Percentiles rank a stretch among this genome's conserved stretches.
phyloP scores from a whole-genome alignment of 1,140 invertebrate species.

The Drosophila seguyi region DNA sequence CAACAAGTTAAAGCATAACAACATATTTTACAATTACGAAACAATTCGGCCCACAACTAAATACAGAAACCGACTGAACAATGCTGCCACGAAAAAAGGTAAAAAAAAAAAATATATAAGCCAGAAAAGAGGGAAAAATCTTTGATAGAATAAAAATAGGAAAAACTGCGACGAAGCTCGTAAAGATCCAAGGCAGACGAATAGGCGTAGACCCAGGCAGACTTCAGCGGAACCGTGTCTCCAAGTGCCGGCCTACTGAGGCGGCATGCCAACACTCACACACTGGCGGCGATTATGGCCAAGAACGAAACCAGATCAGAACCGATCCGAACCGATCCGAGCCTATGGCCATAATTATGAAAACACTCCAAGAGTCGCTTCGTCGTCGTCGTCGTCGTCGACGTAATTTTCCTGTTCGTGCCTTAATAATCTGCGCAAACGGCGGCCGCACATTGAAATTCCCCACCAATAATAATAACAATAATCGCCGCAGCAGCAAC shows the following conservation, averaged over 20 bases:
- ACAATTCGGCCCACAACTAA: constrained; percentile 75
- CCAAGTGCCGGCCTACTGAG: constrained; percentile 53
- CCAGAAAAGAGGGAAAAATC: constrained; percentile 14
- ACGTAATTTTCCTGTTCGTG: constrained; percentile 65
- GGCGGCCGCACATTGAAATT: constrained; percentile 73
- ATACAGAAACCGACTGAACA: constrained; percentile 63
- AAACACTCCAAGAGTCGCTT: constrained; percentile 47
- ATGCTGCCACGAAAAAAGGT: constrained; percentile 53
- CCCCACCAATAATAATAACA: constrained; percentile 60
- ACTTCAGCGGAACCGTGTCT: constrained; percentile 39
- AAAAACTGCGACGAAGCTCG: constrained; percentile 18
- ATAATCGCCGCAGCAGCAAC: constrained; percentile 61
- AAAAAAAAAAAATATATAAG: constrained; percentile 1
- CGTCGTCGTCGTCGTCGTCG: constrained; percentile 51
- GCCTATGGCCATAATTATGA: constrained; percentile 79
- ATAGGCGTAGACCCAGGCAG: constrained; percentile 65
- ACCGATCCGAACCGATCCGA: constrained; percentile 18
- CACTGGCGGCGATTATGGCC: constrained; percentile 22
- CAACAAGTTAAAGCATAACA: constrained; percentile 71
- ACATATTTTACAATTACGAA: constrained; percentile 83
- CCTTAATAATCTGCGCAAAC: constrained; percentile 76
- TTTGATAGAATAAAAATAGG: constrained; percentile 15
- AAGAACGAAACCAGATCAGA: constrained; percentile 79
- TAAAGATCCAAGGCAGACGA: constrained; percentile 55
- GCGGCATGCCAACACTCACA: constrained; percentile 51